These are phyloP conservation scores for Drosophila sturtevanti DNA, from an alignment of 1,140 invertebrate species.

Conservation along the genomic window DNA sequence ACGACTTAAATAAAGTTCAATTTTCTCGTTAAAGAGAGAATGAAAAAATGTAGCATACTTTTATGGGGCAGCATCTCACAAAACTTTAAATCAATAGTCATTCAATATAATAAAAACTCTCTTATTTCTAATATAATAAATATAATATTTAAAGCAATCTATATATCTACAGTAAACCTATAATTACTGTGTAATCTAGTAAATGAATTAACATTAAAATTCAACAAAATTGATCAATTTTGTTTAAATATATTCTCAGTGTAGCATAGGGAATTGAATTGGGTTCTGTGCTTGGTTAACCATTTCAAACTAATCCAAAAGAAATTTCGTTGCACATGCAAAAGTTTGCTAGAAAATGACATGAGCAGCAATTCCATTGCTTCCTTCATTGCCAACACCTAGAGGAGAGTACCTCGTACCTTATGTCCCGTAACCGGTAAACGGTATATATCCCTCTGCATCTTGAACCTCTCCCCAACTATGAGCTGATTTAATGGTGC, in stretches of 20 bases:
- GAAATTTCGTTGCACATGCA: constrained; percentile 46
- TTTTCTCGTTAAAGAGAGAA: neutral
- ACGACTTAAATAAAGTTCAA: too few species aligned
- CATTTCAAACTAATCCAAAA: constrained; percentile 15
- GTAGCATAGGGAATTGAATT: neutral
- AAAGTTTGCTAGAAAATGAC: constrained; percentile 36
- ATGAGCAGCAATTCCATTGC: constrained; percentile 12
- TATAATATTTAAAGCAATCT: too few species aligned
- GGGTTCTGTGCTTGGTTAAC: neutral
- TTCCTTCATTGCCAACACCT: neutral
- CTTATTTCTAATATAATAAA: too few species aligned
- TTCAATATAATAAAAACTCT: neutral
- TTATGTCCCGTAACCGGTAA: neutral
- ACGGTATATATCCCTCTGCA: neutral
- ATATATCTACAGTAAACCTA: too few species aligned
- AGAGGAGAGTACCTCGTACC: neutral
- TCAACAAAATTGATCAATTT: too few species aligned
- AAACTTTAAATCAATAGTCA: neutral
- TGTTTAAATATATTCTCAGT: neutral
- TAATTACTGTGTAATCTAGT: too few species aligned
- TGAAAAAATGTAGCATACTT: neutral
- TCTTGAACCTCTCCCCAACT: neutral
- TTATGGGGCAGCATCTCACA: neutral
- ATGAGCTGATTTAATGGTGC: constrained; percentile 58
- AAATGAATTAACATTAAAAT: too few species aligned